Evolutionary conservation across 2,888 invertebrate genomes (phyloP), one percentile per base, ranked within the genome.

Genomic region (Ellobium chinense): DNA sequence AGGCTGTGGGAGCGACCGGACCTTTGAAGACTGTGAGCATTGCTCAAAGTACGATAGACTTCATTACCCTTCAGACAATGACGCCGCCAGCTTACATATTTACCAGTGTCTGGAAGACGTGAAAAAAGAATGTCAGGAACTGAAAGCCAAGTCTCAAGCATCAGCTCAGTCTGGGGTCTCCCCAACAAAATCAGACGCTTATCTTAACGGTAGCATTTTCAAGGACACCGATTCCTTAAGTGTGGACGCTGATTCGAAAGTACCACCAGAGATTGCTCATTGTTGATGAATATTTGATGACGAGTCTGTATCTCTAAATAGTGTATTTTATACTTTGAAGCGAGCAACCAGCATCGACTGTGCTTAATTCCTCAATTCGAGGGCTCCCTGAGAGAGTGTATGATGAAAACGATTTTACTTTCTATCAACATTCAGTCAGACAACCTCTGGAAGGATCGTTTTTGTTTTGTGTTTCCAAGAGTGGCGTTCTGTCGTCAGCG

Each of bases 51-150:
- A 77, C 69, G 77, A 77, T 60, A 46, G 60, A 60, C 60, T 77
- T 0, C 1, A 77, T 2, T 36, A 58, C 37, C 1, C 29, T 58
- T 24, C 56, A 9, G 76, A 76, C 27, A 9, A 37, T 1, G 77
- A 77, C 18, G 31, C 7, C 0, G 68, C 31, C 9, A 77, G 77
- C n/a, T 27, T 77, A 34, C 77, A 77, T n/a, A 29, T 69, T 1
- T 77, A 77, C 31, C 77, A 77, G 37, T 77, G 65, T 58, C 39
- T 77, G n/a, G 69, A 77, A 2, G 77, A 76, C 39, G 63, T 74
- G 5, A 65, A 27, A 9, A n/a, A 27, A 0, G 66, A 65, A 14
- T 56, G 24, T 24, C 36, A 56, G 21, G 56, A 56, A 54, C 54
- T 76, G 37, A 29, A 36, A 18, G 5, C 3, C n/a, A 12, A n/a